These are phyloP conservation scores for Vidua chalybeata DNA, from an alignment of 2,113 vertebrate genomes.

Conservation along the genomic window DNA sequence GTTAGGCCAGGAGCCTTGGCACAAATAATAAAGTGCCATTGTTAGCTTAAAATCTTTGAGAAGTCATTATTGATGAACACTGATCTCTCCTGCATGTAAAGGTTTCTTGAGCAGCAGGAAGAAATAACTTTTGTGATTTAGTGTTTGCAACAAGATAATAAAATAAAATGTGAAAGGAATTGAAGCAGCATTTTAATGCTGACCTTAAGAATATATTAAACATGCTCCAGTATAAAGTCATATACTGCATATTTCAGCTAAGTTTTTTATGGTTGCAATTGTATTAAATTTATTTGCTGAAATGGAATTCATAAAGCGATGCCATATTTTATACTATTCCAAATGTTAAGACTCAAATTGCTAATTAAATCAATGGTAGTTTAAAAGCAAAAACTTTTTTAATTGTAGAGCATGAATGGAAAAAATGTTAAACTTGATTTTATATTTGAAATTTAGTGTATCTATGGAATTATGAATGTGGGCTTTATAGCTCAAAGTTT, in stretches of 20 bases:
- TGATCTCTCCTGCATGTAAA: not conserved
- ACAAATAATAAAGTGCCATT: not conserved
- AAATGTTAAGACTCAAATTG: not conserved
- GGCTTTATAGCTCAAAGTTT: not conserved
- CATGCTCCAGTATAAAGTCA: not conserved
- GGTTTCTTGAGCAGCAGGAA: not conserved
- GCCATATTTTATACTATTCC: not conserved
- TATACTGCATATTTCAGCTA: not conserved
- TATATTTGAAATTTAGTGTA: not conserved
- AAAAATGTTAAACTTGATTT: not conserved
- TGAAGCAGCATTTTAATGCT: not conserved
- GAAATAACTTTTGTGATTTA: conserved; percentile 22
- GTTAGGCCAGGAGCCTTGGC: conserved; percentile 24
- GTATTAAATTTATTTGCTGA: not conserved
- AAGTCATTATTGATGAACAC: not conserved
- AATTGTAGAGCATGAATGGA: not conserved
- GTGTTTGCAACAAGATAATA: not conserved
- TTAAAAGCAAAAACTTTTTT: not conserved
- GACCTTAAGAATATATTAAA: not conserved
- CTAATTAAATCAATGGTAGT: not conserved
- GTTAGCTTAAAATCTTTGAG: not conserved
- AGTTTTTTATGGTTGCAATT: not conserved
- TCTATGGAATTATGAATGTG: not conserved
- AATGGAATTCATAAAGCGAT: not conserved
- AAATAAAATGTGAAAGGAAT: not conserved